These are phyloP conservation scores for Mesorhabditis spiculigera DNA, from an alignment of 2,888 invertebrate genomes.

Conservation along the genomic window DNA sequence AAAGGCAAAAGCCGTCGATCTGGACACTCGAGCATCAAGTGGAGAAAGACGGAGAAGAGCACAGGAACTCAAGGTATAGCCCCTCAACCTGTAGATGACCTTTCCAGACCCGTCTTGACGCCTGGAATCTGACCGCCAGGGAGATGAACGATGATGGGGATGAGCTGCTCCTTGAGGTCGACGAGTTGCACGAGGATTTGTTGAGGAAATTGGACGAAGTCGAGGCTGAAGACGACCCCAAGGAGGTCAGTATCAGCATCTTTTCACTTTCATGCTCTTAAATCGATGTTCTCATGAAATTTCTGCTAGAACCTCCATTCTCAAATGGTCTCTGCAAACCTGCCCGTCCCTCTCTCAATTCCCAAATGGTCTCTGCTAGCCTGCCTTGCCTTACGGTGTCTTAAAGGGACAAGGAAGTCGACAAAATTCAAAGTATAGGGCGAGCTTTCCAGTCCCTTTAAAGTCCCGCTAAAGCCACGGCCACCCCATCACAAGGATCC, in stretches of 20 bases:
- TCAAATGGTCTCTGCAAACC: too few relatives aligned
- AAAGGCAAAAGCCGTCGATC: background rate
- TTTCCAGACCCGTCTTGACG: background rate
- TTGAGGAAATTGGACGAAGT: constrained; percentile 15
- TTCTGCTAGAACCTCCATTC: too few relatives aligned
- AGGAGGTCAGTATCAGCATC: constrained; percentile 5
- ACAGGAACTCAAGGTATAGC: background rate
- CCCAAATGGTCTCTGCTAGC: too few relatives aligned
- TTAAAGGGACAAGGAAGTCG: too few relatives aligned
- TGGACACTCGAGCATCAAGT: background rate
- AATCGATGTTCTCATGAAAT: too few relatives aligned
- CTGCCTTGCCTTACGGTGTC: too few relatives aligned
- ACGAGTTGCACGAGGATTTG: constrained; percentile 34
- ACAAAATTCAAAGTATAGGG: too few relatives aligned
- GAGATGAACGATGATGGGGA: constrained; percentile 45
- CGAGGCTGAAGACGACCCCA: constrained; percentile 15
- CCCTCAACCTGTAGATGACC: background rate
- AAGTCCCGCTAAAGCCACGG: too few relatives aligned
- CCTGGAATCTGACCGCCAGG: constrained; percentile 9
- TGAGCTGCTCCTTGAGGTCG: constrained; percentile 35
- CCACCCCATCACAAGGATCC: too few relatives aligned
- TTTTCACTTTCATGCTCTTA: too few relatives aligned
- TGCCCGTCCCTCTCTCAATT: too few relatives aligned
- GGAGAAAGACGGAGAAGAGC: background rate
- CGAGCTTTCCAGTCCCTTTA: too few relatives aligned